Conservation (phyloP, 2,113 vertebrate species). For the Apteryx owenii region DNA sequence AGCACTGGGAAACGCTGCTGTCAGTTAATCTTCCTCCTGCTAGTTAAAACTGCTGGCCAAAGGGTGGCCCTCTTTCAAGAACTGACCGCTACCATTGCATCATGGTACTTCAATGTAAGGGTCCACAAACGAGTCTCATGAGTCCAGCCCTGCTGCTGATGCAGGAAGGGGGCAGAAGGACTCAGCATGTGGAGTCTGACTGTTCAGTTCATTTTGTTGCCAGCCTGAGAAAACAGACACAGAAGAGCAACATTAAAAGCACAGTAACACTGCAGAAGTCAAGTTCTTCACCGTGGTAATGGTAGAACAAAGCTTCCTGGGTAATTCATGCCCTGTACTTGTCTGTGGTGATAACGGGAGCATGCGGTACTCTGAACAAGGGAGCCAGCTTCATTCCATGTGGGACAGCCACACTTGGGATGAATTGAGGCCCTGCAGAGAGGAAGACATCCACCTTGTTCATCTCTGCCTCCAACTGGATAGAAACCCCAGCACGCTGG, state of each 20-base stretch:
- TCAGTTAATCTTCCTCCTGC: neutral
- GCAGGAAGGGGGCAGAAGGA: neutral
- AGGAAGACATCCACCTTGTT: neutral
- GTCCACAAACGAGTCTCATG: too few relatives aligned
- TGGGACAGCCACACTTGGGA: neutral
- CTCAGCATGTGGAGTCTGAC: neutral
- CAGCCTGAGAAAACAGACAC: neutral
- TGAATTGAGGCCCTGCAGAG: rapidly evolving
- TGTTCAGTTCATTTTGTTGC: neutral
- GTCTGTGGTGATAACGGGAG: neutral
- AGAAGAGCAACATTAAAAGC: neutral
- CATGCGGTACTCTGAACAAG: neutral
- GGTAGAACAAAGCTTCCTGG: neutral
- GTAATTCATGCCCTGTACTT: rapidly evolving
- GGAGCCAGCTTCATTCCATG: neutral
- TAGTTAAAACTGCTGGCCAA: neutral
- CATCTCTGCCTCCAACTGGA: rapidly evolving
- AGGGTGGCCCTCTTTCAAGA: neutral
- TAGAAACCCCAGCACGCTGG: neutral
- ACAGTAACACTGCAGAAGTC: neutral
- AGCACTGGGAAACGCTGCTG: neutral
- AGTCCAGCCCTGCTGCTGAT: neutral
- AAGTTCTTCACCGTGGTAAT: neutral
- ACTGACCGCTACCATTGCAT: neutral
- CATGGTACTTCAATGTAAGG: too few relatives aligned